Percentiles rank a stretch among this genome's conserved stretches.
Evolutionary conservation across 2,113 vertebrate species (phyloP).

Genomic region (Tetrao urogallus): DNA sequence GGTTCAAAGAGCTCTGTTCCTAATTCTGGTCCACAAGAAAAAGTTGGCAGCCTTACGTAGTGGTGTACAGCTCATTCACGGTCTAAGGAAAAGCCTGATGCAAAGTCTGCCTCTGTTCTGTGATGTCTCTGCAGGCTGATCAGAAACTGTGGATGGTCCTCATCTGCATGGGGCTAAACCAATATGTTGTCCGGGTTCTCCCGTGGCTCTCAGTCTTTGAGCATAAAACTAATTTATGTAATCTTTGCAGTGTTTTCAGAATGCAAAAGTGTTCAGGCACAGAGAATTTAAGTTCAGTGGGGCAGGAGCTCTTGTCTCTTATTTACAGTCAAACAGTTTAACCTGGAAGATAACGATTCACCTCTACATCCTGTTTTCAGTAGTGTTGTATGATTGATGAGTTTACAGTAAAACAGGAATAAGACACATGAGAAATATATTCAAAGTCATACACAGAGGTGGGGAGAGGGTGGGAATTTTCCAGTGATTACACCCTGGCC

Average conservation of each 20-base stretch:
- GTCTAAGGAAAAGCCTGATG: background rate
- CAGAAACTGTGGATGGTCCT: background rate
- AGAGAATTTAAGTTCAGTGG: background rate
- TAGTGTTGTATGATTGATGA: background rate
- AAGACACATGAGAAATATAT: background rate
- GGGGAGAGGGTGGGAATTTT: slow-evolving; percentile 21
- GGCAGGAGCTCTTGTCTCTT: background rate
- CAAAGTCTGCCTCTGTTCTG: background rate
- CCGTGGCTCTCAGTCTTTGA: background rate
- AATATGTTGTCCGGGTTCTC: background rate
- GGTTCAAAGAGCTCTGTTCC: background rate
- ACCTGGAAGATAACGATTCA: background rate
- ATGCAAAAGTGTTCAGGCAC: background rate
- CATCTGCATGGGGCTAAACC: too few species aligned
- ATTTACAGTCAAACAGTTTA: background rate
- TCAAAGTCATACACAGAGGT: background rate
- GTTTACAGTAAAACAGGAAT: slow-evolving; percentile 23
- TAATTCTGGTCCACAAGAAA: background rate
- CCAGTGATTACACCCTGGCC: slow-evolving; percentile 10
- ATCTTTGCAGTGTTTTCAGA: background rate
- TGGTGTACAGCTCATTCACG: background rate
- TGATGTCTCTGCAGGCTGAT: background rate
- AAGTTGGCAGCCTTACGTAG: background rate
- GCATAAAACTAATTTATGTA: background rate
- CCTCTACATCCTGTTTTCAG: background rate